These are phyloP conservation scores for Nemapogon koenigi DNA, from an alignment of 2,888 invertebrate genomes.

Conservation along the genomic window DNA sequence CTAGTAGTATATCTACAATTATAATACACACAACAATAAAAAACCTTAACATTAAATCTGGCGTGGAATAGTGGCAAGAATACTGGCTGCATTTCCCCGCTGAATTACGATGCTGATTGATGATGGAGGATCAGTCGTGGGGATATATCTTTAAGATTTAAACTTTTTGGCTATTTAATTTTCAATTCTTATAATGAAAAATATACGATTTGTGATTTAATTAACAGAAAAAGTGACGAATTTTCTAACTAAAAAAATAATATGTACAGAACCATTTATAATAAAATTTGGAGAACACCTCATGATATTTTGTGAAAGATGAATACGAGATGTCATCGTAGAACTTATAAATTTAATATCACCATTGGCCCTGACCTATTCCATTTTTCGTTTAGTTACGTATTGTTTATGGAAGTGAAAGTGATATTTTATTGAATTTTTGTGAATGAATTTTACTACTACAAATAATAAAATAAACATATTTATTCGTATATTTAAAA, in stretches of 20 bases:
- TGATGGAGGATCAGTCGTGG: too few species aligned
- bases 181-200: neutral
- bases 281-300: neutral
- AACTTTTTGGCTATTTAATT: too few species aligned
- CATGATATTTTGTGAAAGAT: constrained; percentile 18
- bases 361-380: constrained; percentile 4
- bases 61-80: too few species aligned
- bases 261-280: constrained; percentile 4
- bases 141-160: too few species aligned
- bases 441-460: too few species aligned
- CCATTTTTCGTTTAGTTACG: constrained; percentile 2
- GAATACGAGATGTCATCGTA: constrained; percentile 23
- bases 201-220: neutral
- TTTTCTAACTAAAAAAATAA: neutral
- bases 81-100: too few species aligned
- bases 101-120: too few species aligned
- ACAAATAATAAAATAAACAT: too few species aligned
- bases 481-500: too few species aligned
- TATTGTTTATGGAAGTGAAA: constrained; percentile 3
- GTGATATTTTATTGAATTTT: neutral
- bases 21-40: too few species aligned
- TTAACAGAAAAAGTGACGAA: neutral
- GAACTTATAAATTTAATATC: constrained; percentile 1
- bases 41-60: too few species aligned
- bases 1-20: too few species aligned